Evolutionary conservation across 1,140 invertebrate species (phyloP).

Genomic region (Macrocentrus cingulum): DNA sequence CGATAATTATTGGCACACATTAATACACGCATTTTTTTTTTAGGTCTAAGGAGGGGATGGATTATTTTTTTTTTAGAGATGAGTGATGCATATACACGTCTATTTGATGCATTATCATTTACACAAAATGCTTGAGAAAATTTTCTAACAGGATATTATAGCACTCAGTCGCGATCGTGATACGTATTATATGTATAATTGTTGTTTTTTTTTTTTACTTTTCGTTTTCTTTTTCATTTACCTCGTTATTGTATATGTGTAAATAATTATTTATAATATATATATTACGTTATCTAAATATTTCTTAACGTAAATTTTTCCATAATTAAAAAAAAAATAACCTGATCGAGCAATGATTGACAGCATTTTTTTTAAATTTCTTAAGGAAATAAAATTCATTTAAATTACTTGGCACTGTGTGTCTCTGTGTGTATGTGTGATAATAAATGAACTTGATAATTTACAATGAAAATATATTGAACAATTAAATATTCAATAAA

Average conservation of each 20-base stretch:
- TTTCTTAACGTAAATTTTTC: conserved; percentile 13
- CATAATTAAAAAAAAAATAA: neutral
- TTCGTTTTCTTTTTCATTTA: neutral
- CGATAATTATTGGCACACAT: neutral
- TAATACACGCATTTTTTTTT: neutral
- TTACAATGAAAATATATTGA: neutral
- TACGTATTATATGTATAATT: conserved; percentile 19
- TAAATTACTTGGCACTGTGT: conserved; percentile 22
- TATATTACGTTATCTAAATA: conserved; percentile 19
- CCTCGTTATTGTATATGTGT: conserved; percentile 18
- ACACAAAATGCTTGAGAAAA: conserved; percentile 19
- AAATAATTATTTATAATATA: conserved; percentile 23
- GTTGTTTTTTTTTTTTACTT: neutral
- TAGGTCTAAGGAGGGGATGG: neutral
- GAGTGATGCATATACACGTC: conserved; percentile 18
- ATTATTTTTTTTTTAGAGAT: neutral
- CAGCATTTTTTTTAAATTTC: no score
- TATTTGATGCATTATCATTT: conserved; percentile 24
- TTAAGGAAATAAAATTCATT: conserved; percentile 23
- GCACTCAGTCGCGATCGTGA: conserved; percentile 21
- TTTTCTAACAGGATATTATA: conserved; percentile 18
- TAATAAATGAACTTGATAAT: neutral
- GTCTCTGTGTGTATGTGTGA: neutral
- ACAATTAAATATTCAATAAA: no score
- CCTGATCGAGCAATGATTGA: neutral